Percentiles rank a stretch among this genome's conserved stretches.
Conservation (phyloP, 1,140 invertebrate species). For the Drosophila tropicalis region DNA sequence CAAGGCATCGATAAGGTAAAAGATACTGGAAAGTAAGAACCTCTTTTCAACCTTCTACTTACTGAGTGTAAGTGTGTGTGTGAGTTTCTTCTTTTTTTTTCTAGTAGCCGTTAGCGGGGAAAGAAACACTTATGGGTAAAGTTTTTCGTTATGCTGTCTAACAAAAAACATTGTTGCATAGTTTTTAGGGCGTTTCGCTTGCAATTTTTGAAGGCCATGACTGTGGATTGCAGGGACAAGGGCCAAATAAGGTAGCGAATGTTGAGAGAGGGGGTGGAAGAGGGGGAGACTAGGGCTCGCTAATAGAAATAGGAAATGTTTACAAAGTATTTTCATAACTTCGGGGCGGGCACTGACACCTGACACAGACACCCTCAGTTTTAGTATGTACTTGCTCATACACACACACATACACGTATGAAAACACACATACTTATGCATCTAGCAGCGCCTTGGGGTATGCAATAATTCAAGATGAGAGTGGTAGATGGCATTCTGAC, state of each 20-base stretch:
- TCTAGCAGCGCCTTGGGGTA: conserved; percentile 28
- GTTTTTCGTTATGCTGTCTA: conserved; percentile 62
- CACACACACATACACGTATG: conserved; percentile 34
- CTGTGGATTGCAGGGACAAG: not conserved
- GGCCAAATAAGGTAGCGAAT: not conserved
- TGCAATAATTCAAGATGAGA: conserved; percentile 64
- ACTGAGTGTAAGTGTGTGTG: not conserved
- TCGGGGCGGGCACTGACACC: conserved; percentile 76
- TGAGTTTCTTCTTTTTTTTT: conserved; percentile 46
- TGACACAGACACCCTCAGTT: conserved; percentile 54
- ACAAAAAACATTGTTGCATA: conserved; percentile 77
- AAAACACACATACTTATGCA: conserved; percentile 3
- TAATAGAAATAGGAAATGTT: conserved; percentile 82
- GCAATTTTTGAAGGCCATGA: conserved; percentile 56
- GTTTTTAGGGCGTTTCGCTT: conserved; percentile 56
- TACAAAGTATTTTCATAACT: conserved; percentile 82
- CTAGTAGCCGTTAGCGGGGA: conserved; percentile 22
- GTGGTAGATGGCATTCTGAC: conserved; percentile 71
- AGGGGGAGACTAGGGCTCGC: conserved; percentile 35
- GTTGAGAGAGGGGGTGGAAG: not conserved
- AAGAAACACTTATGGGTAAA: conserved; percentile 73
- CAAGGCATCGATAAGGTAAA: conserved; percentile 74
- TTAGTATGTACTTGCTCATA: conserved; percentile 19
- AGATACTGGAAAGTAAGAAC: conserved; percentile 54
- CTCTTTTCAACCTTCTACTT: not conserved